These are phyloP conservation scores for Drosophila recens DNA, from an alignment of 2,888 invertebrate genomes.

Conservation along the genomic window DNA sequence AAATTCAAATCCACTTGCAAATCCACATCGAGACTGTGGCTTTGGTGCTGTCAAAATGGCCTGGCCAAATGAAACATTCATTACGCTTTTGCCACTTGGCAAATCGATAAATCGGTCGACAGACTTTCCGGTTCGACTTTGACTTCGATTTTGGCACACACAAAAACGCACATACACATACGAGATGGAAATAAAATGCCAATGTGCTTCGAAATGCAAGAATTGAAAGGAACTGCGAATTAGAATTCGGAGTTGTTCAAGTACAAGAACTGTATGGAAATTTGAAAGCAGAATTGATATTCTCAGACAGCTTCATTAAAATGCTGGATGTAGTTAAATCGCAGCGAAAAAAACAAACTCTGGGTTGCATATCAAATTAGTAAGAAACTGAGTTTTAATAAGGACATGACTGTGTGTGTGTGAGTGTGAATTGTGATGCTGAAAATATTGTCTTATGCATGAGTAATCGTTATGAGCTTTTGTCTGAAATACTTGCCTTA, in stretches of 20 bases:
- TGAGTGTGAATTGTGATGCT: background rate
- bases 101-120: constrained; percentile 49
- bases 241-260: constrained; percentile 2
- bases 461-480: constrained; percentile 1
- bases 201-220: constrained; percentile 16
- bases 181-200: constrained; percentile 42
- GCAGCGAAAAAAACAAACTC: constrained; percentile 17
- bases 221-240: constrained; percentile 14
- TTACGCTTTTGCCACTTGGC: constrained; percentile 42
- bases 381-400: constrained; percentile 18
- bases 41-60: constrained; percentile 16
- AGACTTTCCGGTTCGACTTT: constrained; percentile 12
- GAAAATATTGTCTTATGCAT: constrained; percentile 17
- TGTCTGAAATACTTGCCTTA: background rate
- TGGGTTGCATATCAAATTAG: constrained; percentile 37
- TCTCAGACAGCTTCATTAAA: constrained; percentile 16
- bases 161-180: constrained; percentile 6
- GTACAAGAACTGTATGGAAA: constrained; percentile 22
- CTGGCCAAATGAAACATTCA: constrained; percentile 54
- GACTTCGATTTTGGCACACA: constrained; percentile 2
- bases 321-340: constrained; percentile 4
- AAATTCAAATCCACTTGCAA: constrained; percentile 15
- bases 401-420: constrained; percentile 3
- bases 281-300: constrained; percentile 35
- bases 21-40: constrained; percentile 18